phyloP scores from a whole-genome alignment of 2,797 vertebrate species.

The Aratinga solstitialis region DNA sequence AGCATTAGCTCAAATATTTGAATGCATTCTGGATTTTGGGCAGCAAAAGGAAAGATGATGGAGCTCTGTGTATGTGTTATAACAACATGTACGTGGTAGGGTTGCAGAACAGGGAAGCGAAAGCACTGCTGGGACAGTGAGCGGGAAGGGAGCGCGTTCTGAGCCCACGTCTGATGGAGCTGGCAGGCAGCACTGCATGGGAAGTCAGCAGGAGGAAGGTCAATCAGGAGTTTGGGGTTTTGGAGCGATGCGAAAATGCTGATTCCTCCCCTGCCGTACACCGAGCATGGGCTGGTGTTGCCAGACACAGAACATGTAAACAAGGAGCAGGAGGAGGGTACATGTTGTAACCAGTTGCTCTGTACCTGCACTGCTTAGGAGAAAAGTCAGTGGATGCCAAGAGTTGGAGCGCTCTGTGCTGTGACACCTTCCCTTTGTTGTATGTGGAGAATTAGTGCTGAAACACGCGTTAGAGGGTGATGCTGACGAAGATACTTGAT shows the following conservation, averaged over 20 bases:
- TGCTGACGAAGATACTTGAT: not conserved
- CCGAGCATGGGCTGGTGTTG: not conserved
- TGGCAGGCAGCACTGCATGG: not conserved
- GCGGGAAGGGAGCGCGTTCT: not conserved
- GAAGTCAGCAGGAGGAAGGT: not conserved
- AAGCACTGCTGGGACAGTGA: not conserved
- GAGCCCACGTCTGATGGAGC: not conserved
- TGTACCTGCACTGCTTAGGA: not conserved
- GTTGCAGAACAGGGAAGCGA: not conserved
- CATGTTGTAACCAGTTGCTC: not conserved
- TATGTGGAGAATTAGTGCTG: not conserved
- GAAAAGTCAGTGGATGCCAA: not conserved
- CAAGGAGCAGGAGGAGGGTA: not conserved
- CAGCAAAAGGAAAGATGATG: not conserved
- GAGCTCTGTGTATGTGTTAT: not conserved
- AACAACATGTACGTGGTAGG: fast-evolving
- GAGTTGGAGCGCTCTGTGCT: not conserved
- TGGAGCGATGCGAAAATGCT: not conserved
- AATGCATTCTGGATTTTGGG: not conserved
- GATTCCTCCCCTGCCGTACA: fast-evolving
- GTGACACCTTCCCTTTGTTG: not conserved
- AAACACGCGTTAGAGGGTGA: fast-evolving
- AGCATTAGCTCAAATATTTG: not conserved
- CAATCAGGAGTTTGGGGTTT: not conserved
- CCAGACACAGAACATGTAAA: not conserved